phyloP scores from a whole-genome alignment of 2,113 vertebrate genomes.

The Pholis gunnellus region DNA sequence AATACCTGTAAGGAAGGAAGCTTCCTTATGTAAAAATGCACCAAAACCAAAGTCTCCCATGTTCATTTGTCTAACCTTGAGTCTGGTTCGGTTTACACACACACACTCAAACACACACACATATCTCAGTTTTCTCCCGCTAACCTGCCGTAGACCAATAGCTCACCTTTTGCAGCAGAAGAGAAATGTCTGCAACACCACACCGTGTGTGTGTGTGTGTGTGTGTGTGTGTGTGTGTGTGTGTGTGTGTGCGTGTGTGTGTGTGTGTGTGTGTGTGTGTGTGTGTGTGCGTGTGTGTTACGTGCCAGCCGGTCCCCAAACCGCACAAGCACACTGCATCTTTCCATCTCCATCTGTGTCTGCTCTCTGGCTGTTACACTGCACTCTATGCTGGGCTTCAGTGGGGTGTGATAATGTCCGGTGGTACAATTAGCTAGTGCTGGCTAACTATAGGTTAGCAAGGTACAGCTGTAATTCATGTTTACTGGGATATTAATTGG shows the following conservation, averaged over 20 bases:
- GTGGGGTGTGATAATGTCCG: neutral
- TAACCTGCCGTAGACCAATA: constrained; percentile 17
- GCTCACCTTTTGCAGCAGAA: constrained; percentile 13
- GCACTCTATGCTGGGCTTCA: neutral
- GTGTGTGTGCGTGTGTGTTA: neutral
- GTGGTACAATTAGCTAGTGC: too few species aligned
- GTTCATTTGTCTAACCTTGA: constrained; percentile 52
- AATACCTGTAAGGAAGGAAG: neutral
- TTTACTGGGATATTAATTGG: too few species aligned
- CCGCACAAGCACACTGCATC: constrained; percentile 3
- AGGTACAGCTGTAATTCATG: too few species aligned
- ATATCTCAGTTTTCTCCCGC: neutral
- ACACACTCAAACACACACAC: too few species aligned
- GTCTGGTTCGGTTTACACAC: constrained; percentile 27
- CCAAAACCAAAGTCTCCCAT: constrained; percentile 20
- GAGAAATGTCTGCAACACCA: constrained; percentile 14
- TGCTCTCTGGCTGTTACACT: neutral
- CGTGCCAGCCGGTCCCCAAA: neutral
- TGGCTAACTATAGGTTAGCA: too few species aligned
- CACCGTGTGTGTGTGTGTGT: neutral
- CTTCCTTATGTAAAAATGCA: constrained; percentile 4
- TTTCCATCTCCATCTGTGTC: constrained; percentile 19
- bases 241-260: neutral
- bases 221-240: neutral
- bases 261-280: neutral